Evolutionary conservation across 2,797 vertebrate genomes (phyloP).

Genomic region (Lithobates sylvaticus): DNA sequence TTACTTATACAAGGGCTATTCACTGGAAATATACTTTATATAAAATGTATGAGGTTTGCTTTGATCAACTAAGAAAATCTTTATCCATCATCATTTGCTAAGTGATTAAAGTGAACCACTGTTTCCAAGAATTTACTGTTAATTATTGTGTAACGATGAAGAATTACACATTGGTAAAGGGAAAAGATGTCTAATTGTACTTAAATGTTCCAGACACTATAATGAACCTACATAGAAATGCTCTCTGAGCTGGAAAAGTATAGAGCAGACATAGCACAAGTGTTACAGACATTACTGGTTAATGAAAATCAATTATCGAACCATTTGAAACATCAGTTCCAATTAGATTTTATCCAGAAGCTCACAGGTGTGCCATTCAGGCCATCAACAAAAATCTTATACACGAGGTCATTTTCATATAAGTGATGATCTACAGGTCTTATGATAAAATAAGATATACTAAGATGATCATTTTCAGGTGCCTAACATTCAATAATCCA

Average conservation of each 20-base stretch:
- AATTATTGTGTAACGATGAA: conserved; percentile 46
- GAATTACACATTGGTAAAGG: conserved; percentile 23
- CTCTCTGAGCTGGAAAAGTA: not conserved
- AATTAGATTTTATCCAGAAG: not conserved
- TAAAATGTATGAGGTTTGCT: conserved; percentile 15
- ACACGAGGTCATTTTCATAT: not conserved
- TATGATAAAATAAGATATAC: not conserved
- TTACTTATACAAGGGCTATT: not conserved
- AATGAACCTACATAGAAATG: not conserved
- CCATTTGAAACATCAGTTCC: not conserved
- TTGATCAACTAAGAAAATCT: conserved; percentile 29
- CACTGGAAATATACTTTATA: not conserved
- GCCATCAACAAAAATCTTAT: not conserved
- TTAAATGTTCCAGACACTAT: conserved; percentile 38
- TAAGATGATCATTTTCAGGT: not conserved
- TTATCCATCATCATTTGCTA: conserved; percentile 40
- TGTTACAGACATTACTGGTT: not conserved
- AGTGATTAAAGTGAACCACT: conserved; percentile 26
- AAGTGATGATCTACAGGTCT: not conserved
- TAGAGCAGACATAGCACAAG: not conserved
- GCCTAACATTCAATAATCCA: not conserved
- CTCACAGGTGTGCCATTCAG: no score
- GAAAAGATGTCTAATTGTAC: conserved; percentile 45
- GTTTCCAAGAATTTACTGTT: conserved; percentile 31
- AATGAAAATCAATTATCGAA: conserved; percentile 18